Evolutionary conservation across 1,140 invertebrate species (phyloP).

Genomic region (Conus betulinus): DNA sequence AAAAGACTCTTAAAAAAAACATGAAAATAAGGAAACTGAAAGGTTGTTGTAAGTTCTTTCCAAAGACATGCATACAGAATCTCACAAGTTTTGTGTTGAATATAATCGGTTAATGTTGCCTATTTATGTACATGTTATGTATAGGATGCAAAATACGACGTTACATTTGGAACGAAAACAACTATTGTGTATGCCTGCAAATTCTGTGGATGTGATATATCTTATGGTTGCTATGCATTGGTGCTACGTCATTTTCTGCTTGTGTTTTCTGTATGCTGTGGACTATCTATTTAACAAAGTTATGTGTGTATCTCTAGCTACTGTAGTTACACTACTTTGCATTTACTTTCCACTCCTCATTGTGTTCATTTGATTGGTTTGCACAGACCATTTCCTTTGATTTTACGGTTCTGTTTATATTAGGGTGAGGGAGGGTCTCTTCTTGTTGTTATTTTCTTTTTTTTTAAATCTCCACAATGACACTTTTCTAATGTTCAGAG

Average conservation of each 20-base stretch:
- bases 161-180: background rate
- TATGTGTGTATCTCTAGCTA: background rate
- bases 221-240: slow-evolving; percentile 27
- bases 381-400: background rate
- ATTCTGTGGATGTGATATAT: slow-evolving; percentile 36
- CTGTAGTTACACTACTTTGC: background rate
- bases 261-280: slow-evolving; percentile 3
- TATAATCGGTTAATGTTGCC: slow-evolving; percentile 10
- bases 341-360: background rate
- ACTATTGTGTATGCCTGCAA: slow-evolving; percentile 18
- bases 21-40: too few species aligned
- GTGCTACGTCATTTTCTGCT: slow-evolving; percentile 29
- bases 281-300: slow-evolving; percentile 3
- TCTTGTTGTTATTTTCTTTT: background rate
- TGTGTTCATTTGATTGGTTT: background rate
- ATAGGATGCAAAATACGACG: slow-evolving; percentile 14
- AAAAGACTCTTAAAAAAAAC: too few species aligned
- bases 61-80: slow-evolving; percentile 9
- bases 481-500: background rate
- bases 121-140: slow-evolving; percentile 12
- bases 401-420: background rate
- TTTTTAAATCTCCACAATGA: background rate
- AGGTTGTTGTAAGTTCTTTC: background rate
- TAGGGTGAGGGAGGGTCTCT: background rate
- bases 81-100: slow-evolving; percentile 17